Base-by-base conservation (phyloP, 2,888 invertebrate genomes). In the Temnothorax unifasciatus region DNA sequence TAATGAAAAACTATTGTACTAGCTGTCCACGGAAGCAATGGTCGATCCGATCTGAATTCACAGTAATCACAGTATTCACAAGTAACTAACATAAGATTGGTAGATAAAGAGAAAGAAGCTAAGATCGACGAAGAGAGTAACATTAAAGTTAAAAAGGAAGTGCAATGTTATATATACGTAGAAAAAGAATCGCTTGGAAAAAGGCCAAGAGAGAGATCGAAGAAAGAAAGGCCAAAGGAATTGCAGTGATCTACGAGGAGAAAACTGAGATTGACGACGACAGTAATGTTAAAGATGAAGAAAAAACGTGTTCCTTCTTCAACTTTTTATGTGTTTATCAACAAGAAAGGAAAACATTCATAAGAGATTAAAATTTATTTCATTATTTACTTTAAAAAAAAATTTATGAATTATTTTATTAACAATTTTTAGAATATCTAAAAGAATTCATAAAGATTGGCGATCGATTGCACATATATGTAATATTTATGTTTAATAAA, bases 401-500 rank as follows among this genome's bases (percentile, higher is more conserved):
- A 61, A n/a, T 74, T 29, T 18, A 73, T 25, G 6, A 13, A 18
- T 1, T 25, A 3, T 18, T 41, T 25, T 29, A 11, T 41, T 74
- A 59, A 59, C 18, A 74, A 73, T 34, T 29, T 61, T 34, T 47
- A 15, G 4, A 18, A 2, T 25, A n/a, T 74, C 3, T 47, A n/a
- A 25, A 59, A 57, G 0, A 59, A 29, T 18, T 68, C 47, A 29
- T n/a, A 34, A 13, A n/a, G 34, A n/a, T n/a, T 59, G 2, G 15
- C 25, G 61, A 11, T 59, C 4, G 8, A 74, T 47, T 63, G 8
- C 3, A 18, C 9, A 15, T 47, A 18, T 57, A 63, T 47, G 15
- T 47, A 75, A 63, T 34, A 47, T 25, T 47, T 59, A 29, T n/a
- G n/a, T 34, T 75, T 47, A 63, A 75, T 63, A 63, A 75, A 75